These are phyloP conservation scores for Amphiduros pacificus DNA, from an alignment of 2,888 invertebrate species.

Conservation along the genomic window DNA sequence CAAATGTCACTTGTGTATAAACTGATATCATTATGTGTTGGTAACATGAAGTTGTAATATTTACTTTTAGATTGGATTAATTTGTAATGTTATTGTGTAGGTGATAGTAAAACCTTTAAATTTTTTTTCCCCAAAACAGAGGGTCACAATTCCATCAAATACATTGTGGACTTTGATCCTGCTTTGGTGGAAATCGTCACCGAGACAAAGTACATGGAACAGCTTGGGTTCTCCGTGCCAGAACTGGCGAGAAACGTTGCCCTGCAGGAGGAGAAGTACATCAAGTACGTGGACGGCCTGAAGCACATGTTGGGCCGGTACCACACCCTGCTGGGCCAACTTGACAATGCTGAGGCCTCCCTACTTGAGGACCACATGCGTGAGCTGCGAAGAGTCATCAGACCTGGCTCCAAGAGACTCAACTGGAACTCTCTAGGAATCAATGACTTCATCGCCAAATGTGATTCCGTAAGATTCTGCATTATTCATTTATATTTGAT, in stretches of 20 bases:
- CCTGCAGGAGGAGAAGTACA: slow-evolving; percentile 60
- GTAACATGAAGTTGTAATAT: too few relatives aligned
- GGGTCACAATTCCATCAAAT: slow-evolving; percentile 33
- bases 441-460: slow-evolving; percentile 70
- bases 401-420: slow-evolving; percentile 79
- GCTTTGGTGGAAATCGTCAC: slow-evolving; percentile 60
- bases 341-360: slow-evolving; percentile 70
- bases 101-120: too few relatives aligned
- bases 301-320: slow-evolving; percentile 56
- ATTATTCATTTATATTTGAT: too few relatives aligned
- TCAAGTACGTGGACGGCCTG: slow-evolving; percentile 57
- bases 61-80: too few relatives aligned
- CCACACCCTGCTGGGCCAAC: slow-evolving; percentile 67
- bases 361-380: slow-evolving; percentile 55
- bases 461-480: too few relatives aligned
- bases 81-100: too few relatives aligned
- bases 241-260: slow-evolving; percentile 61
- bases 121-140: slow-evolving; percentile 6
- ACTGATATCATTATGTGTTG: too few relatives aligned
- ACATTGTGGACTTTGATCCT: slow-evolving; percentile 60
- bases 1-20: too few relatives aligned
- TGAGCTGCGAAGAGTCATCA: slow-evolving; percentile 57
- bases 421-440: slow-evolving; percentile 87
- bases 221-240: slow-evolving; percentile 60
- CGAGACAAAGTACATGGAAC: slow-evolving; percentile 61